phyloP scores from a whole-genome alignment of 1,140 invertebrate species.

The Aphis craccivora region DNA sequence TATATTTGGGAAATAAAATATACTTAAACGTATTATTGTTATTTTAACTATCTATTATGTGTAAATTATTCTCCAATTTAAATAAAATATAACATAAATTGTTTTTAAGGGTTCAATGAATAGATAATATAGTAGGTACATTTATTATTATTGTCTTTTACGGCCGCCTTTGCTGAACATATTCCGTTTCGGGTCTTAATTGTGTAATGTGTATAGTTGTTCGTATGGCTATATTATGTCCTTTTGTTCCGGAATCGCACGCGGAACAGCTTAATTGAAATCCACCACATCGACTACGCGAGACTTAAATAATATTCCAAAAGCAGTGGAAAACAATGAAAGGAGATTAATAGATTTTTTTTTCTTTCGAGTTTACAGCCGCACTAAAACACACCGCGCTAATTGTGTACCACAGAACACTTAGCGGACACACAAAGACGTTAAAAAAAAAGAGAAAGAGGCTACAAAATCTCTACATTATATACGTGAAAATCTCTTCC shows the following conservation, averaged over 20 bases:
- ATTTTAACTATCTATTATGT: not conserved
- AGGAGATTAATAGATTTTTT: constrained; percentile 45
- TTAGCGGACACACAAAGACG: constrained; percentile 34
- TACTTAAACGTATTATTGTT: not conserved
- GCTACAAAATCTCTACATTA: constrained; percentile 32
- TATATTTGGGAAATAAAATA: not conserved
- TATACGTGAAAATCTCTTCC: not conserved
- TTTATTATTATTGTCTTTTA: not conserved
- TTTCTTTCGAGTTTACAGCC: constrained; percentile 42
- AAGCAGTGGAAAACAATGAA: constrained; percentile 49
- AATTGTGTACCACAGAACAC: constrained; percentile 50
- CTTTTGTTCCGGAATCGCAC: constrained; percentile 20
- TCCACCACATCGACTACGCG: not conserved
- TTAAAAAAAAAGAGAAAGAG: constrained; percentile 11
- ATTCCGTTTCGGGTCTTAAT: not conserved
- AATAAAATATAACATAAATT: not conserved
- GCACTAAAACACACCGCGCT: constrained; percentile 47
- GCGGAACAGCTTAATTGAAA: constrained; percentile 27
- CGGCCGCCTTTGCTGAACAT: not conserved
- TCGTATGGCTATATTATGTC: not conserved
- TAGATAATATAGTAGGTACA: not conserved
- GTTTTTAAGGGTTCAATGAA: not conserved
- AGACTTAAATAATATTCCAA: constrained; percentile 46
- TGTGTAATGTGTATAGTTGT: not conserved
- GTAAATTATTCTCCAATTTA: not conserved